These are phyloP conservation scores for Spodoptera frugiperda DNA, from an alignment of 1,140 invertebrate genomes.

Conservation along the genomic window DNA sequence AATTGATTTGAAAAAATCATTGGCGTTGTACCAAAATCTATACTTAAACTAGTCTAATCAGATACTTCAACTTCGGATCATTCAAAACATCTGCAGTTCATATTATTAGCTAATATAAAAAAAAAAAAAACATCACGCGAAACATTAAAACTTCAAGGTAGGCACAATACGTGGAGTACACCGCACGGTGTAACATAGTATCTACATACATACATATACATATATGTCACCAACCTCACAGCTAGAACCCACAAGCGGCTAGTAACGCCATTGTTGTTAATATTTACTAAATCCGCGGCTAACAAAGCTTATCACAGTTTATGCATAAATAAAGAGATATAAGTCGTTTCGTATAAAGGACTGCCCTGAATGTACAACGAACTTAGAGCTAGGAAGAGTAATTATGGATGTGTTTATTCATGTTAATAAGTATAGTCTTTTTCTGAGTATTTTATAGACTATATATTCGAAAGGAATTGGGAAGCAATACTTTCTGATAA, in stretches of 20 bases:
- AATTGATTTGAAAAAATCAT: too few species aligned
- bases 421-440: not conserved
- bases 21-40: too few species aligned
- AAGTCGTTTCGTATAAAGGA: constrained; percentile 53
- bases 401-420: not conserved
- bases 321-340: constrained; percentile 54
- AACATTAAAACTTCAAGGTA: too few species aligned
- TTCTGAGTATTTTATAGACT: too few species aligned
- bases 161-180: too few species aligned
- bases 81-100: too few species aligned
- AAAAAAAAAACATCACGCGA: too few species aligned
- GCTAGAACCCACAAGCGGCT: constrained; percentile 13
- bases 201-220: not conserved
- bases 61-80: too few species aligned
- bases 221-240: constrained; percentile 4
- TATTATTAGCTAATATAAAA: too few species aligned
- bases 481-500: too few species aligned
- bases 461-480: too few species aligned
- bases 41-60: too few species aligned
- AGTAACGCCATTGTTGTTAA: constrained; percentile 40
- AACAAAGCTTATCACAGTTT: constrained; percentile 56
- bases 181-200: not conserved
- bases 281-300: constrained; percentile 49
- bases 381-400: constrained; percentile 36
- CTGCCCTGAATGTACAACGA: constrained; percentile 46